Evolutionary conservation across 2,888 invertebrate genomes (phyloP), one percentile per base, ranked within the genome.

Genomic region (Drosophila tanythrix): DNA sequence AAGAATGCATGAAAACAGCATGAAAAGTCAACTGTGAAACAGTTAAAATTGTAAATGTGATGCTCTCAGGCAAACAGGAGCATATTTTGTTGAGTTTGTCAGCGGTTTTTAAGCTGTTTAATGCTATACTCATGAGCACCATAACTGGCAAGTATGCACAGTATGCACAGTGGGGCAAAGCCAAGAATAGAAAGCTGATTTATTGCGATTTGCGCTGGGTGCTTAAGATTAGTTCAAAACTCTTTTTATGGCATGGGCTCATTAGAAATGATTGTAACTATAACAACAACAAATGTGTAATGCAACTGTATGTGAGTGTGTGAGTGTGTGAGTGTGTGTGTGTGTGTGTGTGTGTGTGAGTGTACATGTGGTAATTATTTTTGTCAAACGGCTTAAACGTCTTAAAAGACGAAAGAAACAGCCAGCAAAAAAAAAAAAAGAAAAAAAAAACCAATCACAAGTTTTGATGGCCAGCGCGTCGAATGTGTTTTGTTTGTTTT

Each of bases 321-420:
- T 51, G 61, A 50, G 60, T 51, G 69, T 58, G 69, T 59, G 79
- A 52, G 53, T 70, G 58, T 63, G 55, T n/a, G n/a, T n/a, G n/a
- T 74, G 52, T 63, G 10, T 53, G 68, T 50, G 81, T 58, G 63
- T 70, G 64, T 62, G 61, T 73, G 46, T 64, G 60, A 66, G 62
- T 74, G 76, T 78, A 73, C 64, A 60, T 71, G 61, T 61, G 74
- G 79, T 86, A 86, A 83, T 83, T 86, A 83, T 83, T 86, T 83
- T 83, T 83, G 86, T 83, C 83, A 83, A 83, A 73, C 73, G 76
- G 70, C 73, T 80, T 77, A 79, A 84, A 78, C 70, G 78, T 75
- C 69, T 76, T 68, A 70, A 71, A 64, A 74, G 55, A 67, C 66
- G 21, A 58, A 36, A 66, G 61, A 62, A 62, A 40, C 55, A 63